Base-by-base conservation (phyloP, 2,113 vertebrate species). In the Myotis lucifugus region DNA sequence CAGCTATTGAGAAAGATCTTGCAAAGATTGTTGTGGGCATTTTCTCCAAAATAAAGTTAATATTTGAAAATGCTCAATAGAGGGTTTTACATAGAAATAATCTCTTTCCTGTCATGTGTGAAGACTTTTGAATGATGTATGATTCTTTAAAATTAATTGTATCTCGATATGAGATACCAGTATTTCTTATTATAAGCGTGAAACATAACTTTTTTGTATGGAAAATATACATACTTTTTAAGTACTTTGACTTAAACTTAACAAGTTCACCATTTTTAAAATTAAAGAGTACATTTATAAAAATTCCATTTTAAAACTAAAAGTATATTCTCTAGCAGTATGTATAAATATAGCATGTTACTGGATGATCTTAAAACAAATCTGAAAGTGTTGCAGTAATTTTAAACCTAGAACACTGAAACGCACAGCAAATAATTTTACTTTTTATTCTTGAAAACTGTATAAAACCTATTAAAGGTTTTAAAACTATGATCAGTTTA, bases 291-390 rank as follows among this genome's bases (percentile, higher is more conserved):
- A 98, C 96, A 98, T 98, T 98, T 99, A 99, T 98, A 98, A 99
- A 98, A 98, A 96, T 97, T 98, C 96, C 94, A 98, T 97, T 98
- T 98, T 97, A 97, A 99, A 99, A 99, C 97, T 98, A 98, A 99
- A 99, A 98, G 98, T 98, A 98, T 99, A 98, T 98, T 98, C 95
- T 98, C 95, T 98, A 98, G 97, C 96, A 98, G 98, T 98, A 99
- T 99, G 98, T 99, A 99, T 99, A 99, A 99, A 99, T 99, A 99
- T 99, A 98, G 98, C 95, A 98, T 97, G 98, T 98, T 96, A 98
- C 97, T 96, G 97, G 97, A 97, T 98, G 98, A 98, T 98, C 97
- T 97, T 97, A 97, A 99, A 99, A 99, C 98, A 99, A 99, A 99
- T 98, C 98, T 98, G 98, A 99, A 98, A 98, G 98, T 98, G 98